A percentile compares a stretch with the other conserved stretches of the same genome.
phyloP scores from a whole-genome alignment of 1,140 invertebrate genomes.

The Calephelis virginiensis region DNA sequence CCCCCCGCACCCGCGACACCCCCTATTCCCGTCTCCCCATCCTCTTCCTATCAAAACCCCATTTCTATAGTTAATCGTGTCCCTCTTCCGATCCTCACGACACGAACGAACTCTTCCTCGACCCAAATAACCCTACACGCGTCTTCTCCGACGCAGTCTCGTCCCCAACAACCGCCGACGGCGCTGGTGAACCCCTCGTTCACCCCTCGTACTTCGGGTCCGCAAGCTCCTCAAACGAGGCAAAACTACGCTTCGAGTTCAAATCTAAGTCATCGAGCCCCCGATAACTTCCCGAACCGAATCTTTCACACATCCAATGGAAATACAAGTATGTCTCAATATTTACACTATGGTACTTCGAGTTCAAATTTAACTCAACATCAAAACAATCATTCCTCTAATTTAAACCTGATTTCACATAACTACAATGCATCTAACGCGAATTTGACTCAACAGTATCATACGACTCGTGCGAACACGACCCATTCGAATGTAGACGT shows the following conservation, averaged over 20 bases:
- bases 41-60: not conserved
- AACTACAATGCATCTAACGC: too few relatives aligned
- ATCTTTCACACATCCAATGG: not conserved
- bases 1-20: not conserved
- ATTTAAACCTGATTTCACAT: too few relatives aligned
- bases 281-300: not conserved
- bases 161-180: slow-evolving; percentile 4
- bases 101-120: not conserved
- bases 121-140: not conserved
- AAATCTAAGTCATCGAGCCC: not conserved
- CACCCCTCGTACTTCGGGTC: not conserved
- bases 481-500: not conserved
- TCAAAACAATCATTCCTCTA: not conserved
- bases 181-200: not conserved
- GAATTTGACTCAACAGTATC: not conserved
- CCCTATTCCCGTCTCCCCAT: not conserved
- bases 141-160: not conserved
- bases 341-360: not conserved
- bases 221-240: not conserved
- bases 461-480: not conserved
- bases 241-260: not conserved
- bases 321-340: not conserved
- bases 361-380: not conserved
- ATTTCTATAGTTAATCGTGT: not conserved
- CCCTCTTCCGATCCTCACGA: not conserved